Conservation (phyloP, 2,888 invertebrate genomes). For the Eueremaeus valkanovi region DNA sequence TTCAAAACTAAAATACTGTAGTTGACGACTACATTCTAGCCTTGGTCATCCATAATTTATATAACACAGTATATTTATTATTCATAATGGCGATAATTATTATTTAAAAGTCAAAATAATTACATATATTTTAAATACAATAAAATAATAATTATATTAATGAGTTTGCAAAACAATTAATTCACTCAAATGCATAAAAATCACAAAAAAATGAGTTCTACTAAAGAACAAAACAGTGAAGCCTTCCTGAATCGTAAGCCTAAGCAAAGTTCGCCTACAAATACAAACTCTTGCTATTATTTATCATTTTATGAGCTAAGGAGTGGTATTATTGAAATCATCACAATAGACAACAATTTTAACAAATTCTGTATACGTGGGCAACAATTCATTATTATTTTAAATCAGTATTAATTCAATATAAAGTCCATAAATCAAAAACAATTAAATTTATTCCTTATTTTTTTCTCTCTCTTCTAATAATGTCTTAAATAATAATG, state of each 20-base stretch:
- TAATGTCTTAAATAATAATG: not conserved
- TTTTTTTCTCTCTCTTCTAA: not conserved
- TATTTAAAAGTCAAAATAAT: not conserved
- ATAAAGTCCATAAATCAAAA: not conserved
- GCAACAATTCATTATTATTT: not conserved
- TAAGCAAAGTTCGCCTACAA: slow-evolving; percentile 3
- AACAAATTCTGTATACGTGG: not conserved
- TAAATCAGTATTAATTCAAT: not conserved
- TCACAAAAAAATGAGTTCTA: too few relatives aligned
- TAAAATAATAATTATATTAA: too few relatives aligned
- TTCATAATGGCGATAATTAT: not conserved
- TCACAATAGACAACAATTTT: not conserved
- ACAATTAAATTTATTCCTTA: slow-evolving; percentile 1
- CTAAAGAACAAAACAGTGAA: not conserved
- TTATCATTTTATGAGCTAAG: not conserved
- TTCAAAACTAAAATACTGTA: too few relatives aligned
- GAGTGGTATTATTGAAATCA: not conserved
- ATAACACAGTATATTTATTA: not conserved
- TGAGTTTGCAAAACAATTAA: too few relatives aligned
- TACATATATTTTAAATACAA: too few relatives aligned
- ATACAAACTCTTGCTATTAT: too few relatives aligned
- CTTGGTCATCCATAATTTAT: too few relatives aligned
- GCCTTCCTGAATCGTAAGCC: not conserved
- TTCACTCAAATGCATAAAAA: too few relatives aligned
- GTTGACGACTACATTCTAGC: too few relatives aligned